phyloP scores from a whole-genome alignment of 2,888 invertebrate genomes.

The Orchestes rusci region DNA sequence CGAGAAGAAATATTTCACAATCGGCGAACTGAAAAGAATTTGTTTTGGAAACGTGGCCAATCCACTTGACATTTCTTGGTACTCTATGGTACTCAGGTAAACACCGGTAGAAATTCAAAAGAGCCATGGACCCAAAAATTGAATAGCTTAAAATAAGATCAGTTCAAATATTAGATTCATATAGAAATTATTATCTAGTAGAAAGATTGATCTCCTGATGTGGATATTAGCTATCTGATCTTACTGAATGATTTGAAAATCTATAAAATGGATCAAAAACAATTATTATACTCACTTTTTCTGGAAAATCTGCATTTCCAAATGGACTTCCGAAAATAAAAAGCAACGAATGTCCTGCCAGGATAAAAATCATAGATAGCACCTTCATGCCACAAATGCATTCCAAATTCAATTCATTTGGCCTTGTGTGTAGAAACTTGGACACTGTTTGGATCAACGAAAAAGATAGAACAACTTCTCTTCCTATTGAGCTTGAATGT shows the following conservation, averaged over 20 bases:
- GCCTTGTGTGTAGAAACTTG: constrained; percentile 53
- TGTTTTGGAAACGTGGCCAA: no score
- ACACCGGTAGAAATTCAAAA: no score
- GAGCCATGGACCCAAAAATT: no score
- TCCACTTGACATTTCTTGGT: no score
- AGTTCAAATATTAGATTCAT: no score
- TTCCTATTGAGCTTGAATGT: constrained; percentile 20
- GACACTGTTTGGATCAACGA: constrained; percentile 53
- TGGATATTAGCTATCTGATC: no score
- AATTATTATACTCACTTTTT: constrained; percentile 44
- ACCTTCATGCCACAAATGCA: constrained; percentile 53
- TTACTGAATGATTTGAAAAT: neutral
- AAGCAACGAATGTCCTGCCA: constrained; percentile 58
- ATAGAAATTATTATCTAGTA: no score
- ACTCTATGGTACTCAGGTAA: no score
- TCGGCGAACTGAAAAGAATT: no score
- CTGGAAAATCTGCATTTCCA: constrained; percentile 57
- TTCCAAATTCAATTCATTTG: constrained; percentile 54
- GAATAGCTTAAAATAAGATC: no score
- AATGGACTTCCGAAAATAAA: constrained; percentile 63
- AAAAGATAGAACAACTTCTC: constrained; percentile 45
- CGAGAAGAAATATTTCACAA: no score
- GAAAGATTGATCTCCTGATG: no score
- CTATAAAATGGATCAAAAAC: neutral
- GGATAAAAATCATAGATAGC: constrained; percentile 59